Percentiles rank a stretch among this genome's conserved stretches.
phyloP scores from a whole-genome alignment of 2,888 invertebrate species.

The Dynastes hyllus region DNA sequence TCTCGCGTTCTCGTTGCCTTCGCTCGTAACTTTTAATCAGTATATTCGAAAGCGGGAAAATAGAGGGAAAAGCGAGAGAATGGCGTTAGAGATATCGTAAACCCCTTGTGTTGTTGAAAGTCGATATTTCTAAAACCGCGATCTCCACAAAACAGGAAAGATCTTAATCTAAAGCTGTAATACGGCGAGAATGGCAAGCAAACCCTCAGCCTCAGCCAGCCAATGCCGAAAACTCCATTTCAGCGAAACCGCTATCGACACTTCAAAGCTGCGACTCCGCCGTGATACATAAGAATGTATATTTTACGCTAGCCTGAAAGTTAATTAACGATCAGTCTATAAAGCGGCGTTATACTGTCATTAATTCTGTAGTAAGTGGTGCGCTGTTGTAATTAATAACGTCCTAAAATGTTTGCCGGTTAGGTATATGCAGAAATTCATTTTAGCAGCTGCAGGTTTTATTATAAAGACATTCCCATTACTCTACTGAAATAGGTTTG shows the following conservation, averaged over 20 bases:
- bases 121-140: constrained; percentile 39
- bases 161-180: constrained; percentile 45
- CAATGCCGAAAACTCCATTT: constrained; percentile 24
- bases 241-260: constrained; percentile 37
- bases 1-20: background rate
- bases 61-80: constrained; percentile 15
- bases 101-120: constrained; percentile 24
- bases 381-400: background rate
- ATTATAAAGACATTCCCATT: no score
- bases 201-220: background rate
- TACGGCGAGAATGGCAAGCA: constrained; percentile 18
- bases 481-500: no score
- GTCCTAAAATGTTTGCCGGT: background rate
- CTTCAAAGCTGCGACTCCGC: constrained; percentile 2
- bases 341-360: background rate
- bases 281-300: background rate
- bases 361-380: background rate
- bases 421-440: no score
- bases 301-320: background rate
- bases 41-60: constrained; percentile 12
- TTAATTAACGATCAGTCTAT: constrained; percentile 4
- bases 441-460: no score
- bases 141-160: constrained; percentile 25
- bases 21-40: constrained; percentile 12
- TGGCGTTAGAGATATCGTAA: constrained; percentile 28